Percentiles rank a stretch among this genome's conserved stretches.
These are phyloP conservation scores for Cepaea nemoralis DNA, from an alignment of 1,140 invertebrate genomes.

Conservation along the genomic window DNA sequence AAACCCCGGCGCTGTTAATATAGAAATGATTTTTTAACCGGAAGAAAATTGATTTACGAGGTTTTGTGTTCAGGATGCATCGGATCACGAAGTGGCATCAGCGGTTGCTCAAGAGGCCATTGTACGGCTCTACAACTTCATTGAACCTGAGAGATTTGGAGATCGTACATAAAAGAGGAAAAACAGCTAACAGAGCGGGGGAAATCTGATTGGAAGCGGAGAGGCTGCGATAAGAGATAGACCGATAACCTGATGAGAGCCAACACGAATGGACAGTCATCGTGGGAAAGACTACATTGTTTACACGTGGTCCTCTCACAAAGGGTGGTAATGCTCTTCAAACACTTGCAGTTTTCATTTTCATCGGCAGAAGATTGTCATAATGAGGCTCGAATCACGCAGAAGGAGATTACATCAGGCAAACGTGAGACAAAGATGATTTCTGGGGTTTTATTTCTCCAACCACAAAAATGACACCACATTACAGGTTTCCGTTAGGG, in stretches of 20 bases:
- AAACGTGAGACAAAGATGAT: not conserved
- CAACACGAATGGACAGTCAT: not conserved
- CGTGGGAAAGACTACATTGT: not conserved
- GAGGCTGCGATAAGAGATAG: not conserved
- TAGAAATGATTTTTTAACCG: not conserved
- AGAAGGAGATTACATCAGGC: slow-evolving; percentile 1
- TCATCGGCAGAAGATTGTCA: slow-evolving; percentile 2
- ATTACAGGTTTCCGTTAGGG: not conserved
- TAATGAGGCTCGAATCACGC: not conserved
- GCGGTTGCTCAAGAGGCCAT: not conserved
- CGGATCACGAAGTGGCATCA: not conserved
- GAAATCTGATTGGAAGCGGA: not conserved
- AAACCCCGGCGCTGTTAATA: slow-evolving; percentile 1
- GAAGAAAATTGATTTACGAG: slow-evolving; percentile 5
- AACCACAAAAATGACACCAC: slow-evolving; percentile 5
- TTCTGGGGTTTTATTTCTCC: slow-evolving; percentile 4
- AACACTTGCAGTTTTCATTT: not conserved
- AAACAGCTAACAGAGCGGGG: not conserved
- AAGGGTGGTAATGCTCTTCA: slow-evolving; percentile 12
- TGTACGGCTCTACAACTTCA: not conserved
- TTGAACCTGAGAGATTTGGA: not conserved
- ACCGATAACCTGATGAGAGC: not conserved
- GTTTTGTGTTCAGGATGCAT: not conserved
- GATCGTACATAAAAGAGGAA: not conserved
- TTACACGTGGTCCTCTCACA: slow-evolving; percentile 1